Conservation (phyloP, 1,140 invertebrate genomes). For the Heterodera schachtii region DNA sequence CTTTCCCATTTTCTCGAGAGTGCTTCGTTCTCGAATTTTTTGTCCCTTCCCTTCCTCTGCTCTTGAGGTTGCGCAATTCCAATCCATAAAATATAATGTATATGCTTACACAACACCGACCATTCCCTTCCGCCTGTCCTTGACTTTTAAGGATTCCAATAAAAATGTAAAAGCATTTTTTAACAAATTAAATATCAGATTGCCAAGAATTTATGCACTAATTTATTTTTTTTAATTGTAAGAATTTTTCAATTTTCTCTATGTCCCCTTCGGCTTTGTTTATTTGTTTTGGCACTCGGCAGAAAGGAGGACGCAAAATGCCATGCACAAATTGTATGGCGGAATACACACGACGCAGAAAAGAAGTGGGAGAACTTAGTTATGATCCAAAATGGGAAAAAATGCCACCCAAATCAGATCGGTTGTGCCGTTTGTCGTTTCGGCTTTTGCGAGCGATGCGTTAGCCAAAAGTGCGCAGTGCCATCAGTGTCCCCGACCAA, state of each 20-base stretch:
- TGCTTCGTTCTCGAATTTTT: too few relatives aligned
- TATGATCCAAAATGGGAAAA: too few relatives aligned
- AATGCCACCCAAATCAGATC: constrained; percentile 21
- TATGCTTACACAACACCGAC: too few relatives aligned
- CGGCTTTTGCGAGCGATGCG: constrained; percentile 33
- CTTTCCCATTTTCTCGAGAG: too few relatives aligned
- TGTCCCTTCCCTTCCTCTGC: too few relatives aligned
- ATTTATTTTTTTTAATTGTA: constrained; percentile 9
- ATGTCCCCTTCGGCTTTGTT: neutral
- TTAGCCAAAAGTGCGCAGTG: constrained; percentile 12
- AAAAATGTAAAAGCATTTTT: neutral
- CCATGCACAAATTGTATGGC: constrained; percentile 41
- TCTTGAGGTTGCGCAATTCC: too few relatives aligned
- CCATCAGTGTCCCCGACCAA: constrained; percentile 6
- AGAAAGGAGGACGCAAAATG: constrained; percentile 16
- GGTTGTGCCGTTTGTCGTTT: constrained; percentile 34
- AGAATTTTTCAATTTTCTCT: neutral
- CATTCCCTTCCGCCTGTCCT: too few relatives aligned
- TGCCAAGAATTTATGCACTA: neutral
- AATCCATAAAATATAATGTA: too few relatives aligned
- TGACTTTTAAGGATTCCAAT: neutral
- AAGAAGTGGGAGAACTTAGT: constrained; percentile 18
- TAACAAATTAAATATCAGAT: neutral
- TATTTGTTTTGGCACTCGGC: neutral
- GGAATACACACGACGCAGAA: constrained; percentile 18